Conservation (phyloP, 2,797 vertebrate species). For the Phalloptychus januarius region DNA sequence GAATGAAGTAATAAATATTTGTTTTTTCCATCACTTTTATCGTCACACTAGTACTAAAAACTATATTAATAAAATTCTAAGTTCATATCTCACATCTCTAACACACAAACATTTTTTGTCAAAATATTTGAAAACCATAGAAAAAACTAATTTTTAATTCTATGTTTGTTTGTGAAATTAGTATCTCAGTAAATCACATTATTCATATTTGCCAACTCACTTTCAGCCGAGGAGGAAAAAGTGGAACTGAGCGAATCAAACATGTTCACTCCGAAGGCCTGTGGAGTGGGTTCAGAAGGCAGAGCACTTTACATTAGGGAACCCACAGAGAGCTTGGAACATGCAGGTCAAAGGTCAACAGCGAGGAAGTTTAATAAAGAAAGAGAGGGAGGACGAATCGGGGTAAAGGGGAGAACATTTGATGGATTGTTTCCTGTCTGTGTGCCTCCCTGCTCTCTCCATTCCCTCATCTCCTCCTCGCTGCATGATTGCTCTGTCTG, state of each 20-base stretch:
- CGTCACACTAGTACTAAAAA: too few species aligned
- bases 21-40: too few species aligned
- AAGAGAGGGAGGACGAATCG: conserved; percentile 37
- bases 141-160: not conserved
- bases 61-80: too few species aligned
- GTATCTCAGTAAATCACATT: not conserved
- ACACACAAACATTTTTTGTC: not conserved
- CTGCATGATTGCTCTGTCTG: conserved; percentile 15
- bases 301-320: conserved; percentile 44
- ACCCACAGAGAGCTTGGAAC: conserved; percentile 43
- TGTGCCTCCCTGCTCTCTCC: conserved; percentile 33
- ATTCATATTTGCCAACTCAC: conserved; percentile 38
- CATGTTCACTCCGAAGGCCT: conserved; percentile 41
- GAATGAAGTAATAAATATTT: too few species aligned
- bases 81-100: too few species aligned
- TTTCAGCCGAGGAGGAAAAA: conserved; percentile 8
- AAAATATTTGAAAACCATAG: not conserved
- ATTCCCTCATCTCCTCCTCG: conserved; percentile 32
- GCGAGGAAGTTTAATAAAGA: conserved; percentile 74
- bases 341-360: conserved; percentile 57
- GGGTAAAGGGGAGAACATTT: conserved; percentile 14
- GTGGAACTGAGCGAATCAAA: conserved; percentile 19
- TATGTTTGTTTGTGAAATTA: not conserved
- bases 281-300: conserved; percentile 50
- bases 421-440: conserved; percentile 76